phyloP scores from a whole-genome alignment of 2,888 invertebrate genomes.

The Loripinus fragilis region DNA sequence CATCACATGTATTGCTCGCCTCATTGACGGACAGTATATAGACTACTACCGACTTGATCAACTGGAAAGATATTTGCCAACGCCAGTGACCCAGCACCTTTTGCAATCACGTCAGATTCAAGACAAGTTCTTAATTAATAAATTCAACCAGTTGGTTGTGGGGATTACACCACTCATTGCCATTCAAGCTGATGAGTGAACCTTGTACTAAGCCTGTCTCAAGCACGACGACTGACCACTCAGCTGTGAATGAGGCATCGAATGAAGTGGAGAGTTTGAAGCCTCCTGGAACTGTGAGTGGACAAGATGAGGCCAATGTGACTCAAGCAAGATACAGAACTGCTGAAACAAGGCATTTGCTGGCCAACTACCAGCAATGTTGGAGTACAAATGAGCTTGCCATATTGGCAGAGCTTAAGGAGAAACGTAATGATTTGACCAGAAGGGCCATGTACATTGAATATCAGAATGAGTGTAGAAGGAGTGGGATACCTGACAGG shows the following conservation, averaged over 20 bases:
- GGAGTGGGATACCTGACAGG: background rate
- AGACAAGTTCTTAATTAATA: constrained; percentile 10
- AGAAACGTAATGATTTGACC: background rate
- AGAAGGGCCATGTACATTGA: background rate
- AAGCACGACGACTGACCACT: background rate
- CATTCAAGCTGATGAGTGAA: background rate
- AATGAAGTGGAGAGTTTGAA: constrained; percentile 1
- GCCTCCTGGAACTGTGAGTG: background rate
- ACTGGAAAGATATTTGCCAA: constrained; percentile 11
- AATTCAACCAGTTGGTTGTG: constrained; percentile 10
- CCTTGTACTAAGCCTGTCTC: background rate
- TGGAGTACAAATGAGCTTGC: background rate
- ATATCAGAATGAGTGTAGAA: constrained; percentile 1
- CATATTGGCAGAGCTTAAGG: background rate
- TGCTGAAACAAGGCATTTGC: constrained; percentile 3
- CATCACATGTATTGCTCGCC: constrained; percentile 1
- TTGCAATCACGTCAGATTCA: constrained; percentile 3
- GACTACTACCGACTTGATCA: background rate
- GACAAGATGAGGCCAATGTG: background rate
- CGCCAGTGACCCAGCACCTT: constrained; percentile 3
- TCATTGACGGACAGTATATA: constrained; percentile 8
- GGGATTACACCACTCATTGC: constrained; percentile 7
- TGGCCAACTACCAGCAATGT: background rate
- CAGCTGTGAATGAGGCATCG: background rate
- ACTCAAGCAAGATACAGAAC: background rate